Base-by-base conservation (phyloP, 2,888 invertebrate genomes). In the Cataglyphis cursor region DNA sequence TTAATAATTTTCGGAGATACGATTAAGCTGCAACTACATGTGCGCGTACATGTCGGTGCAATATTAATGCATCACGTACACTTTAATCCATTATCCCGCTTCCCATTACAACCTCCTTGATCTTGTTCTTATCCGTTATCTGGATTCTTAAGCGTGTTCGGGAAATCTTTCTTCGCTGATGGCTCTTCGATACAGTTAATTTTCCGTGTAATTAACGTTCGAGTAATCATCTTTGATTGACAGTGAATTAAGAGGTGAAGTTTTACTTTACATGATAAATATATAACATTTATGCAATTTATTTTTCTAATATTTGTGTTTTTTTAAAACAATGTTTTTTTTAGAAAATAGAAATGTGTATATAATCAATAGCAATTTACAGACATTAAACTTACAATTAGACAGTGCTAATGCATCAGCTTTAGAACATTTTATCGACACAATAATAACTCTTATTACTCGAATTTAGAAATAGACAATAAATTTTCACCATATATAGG, bases 11-110 rank as follows among this genome's bases (percentile, higher is more conserved):
- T 61, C 35, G 31, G 62, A 35, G 12, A 76, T 44, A 74, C 85
- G 85, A 88, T 88, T 87, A 88, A 90, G 84, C 85, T 74, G 75
- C 65, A 73, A 66, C 76, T 64, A 62, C 64, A 57, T 65, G 64
- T 70, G 51, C 83, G 76, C 78, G 70, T 82, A 73, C 75, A 57
- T 65, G 76, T 84, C 73, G 78, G 74, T 81, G 81, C 70, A 84
- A 68, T 70, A 86, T 88, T 89, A 85, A 89, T 68, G 64, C 80
- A 82, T 76, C 73, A 65, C 73, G 38, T 59, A 78, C 44, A 61
- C 85, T 85, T 86, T 75, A 86, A 90, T 88, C 85, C 78, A 74
- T 89, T 85, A 88, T 82, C 85, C 38, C 15, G 48, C 48, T 65
- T 28, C 68, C 65, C 57, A 64, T 54, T 83, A n/a, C 68, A 24